Conservation (phyloP, 2,113 vertebrate genomes). For the Microtus pennsylvanicus region DNA sequence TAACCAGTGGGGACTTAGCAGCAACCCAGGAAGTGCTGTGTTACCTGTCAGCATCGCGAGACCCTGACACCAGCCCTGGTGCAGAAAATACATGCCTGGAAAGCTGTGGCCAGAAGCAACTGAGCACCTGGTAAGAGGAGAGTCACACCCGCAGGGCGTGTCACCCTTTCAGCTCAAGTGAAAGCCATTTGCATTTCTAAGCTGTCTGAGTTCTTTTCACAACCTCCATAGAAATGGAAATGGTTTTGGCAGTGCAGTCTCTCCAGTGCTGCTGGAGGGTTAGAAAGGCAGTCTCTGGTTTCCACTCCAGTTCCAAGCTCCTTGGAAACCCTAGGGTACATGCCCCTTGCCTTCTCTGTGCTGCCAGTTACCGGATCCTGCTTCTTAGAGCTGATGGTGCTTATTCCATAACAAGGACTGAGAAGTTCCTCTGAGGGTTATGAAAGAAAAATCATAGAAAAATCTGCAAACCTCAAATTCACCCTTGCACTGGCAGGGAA, state of each 20-base stretch:
- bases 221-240: constrained; percentile 45
- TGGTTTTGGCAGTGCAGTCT: neutral
- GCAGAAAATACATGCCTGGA: constrained; percentile 37
- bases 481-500: neutral
- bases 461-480: neutral
- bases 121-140: neutral
- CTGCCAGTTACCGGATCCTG: neutral
- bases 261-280: neutral
- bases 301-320: neutral
- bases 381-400: neutral
- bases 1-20: neutral
- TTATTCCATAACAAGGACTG: neutral
- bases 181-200: constrained; percentile 56
- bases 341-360: neutral
- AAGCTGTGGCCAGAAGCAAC: neutral
- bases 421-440: neutral
- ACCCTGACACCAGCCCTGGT: constrained; percentile 1
- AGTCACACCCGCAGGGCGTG: neutral
- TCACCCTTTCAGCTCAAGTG: constrained; percentile 21
- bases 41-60: neutral
- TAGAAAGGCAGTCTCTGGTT: neutral
- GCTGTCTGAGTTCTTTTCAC: constrained; percentile 51
- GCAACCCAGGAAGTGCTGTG: neutral
- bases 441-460: neutral
- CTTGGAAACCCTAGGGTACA: constrained; percentile 9